Conservation (phyloP, 2,113 vertebrate species). For the Saimiri boliviensis region DNA sequence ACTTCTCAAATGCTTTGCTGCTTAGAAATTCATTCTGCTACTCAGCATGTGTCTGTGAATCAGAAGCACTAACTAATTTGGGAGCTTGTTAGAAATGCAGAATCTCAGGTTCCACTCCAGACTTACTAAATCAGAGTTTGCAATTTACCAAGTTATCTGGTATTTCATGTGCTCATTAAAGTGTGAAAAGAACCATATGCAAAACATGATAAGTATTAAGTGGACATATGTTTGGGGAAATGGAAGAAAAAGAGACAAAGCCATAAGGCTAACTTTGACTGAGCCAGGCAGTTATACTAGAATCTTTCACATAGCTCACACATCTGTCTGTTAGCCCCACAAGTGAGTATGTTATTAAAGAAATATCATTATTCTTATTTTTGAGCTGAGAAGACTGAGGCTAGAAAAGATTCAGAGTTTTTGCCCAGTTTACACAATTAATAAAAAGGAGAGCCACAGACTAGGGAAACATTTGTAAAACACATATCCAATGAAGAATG, state of each 20-base stretch:
- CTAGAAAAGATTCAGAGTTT: not conserved
- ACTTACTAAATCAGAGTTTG: not conserved
- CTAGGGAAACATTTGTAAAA: not conserved
- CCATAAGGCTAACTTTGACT: not conserved
- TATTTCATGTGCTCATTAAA: not conserved
- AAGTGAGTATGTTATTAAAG: not conserved
- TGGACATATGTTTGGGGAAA: not conserved
- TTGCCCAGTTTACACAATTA: not conserved
- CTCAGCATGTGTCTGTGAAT: not conserved
- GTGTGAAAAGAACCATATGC: not conserved
- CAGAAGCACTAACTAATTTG: not conserved
- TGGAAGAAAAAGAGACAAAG: not conserved
- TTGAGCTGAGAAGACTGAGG: not conserved
- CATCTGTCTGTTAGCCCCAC: not conserved
- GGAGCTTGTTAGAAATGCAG: not conserved
- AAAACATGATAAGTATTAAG: not conserved
- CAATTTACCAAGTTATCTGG: not conserved
- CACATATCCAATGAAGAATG: not conserved
- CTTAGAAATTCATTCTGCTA: too few species aligned
- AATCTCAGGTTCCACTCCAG: not conserved
- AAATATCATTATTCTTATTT: not conserved
- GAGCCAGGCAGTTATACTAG: not conserved
- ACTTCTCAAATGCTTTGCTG: too few species aligned
- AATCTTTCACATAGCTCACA: not conserved
- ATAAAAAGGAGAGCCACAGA: not conserved